Evolutionary conservation across 2,888 invertebrate genomes (phyloP).

Genomic region (Polydrusus pterygomalis): DNA sequence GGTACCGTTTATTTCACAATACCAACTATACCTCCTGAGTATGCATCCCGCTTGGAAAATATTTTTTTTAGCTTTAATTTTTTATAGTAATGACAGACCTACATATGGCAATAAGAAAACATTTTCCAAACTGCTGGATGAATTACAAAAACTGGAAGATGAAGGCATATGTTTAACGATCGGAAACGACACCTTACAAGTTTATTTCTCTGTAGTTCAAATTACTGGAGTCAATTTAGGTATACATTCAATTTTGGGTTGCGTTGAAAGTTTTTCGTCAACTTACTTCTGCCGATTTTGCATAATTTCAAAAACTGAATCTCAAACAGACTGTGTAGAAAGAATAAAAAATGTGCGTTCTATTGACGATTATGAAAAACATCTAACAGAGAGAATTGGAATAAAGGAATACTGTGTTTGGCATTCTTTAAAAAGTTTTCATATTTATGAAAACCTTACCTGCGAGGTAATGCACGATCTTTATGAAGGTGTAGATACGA

Average conservation of each 20-base stretch:
- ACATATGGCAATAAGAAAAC: slow-evolving; percentile 59
- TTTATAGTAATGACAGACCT: slow-evolving; percentile 54
- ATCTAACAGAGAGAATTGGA: slow-evolving; percentile 38
- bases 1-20: slow-evolving; percentile 60
- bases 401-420: slow-evolving; percentile 61
- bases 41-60: slow-evolving; percentile 56
- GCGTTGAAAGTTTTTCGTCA: slow-evolving; percentile 60
- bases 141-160: slow-evolving; percentile 57
- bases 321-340: slow-evolving; percentile 32
- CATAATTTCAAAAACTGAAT: slow-evolving; percentile 34
- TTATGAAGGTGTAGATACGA: slow-evolving; percentile 62
- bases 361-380: slow-evolving; percentile 14
- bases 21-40: slow-evolving; percentile 58
- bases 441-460: slow-evolving; percentile 61
- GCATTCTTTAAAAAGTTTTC: slow-evolving; percentile 60
- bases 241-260: slow-evolving; percentile 60
- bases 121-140: slow-evolving; percentile 58
- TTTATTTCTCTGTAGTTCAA: slow-evolving; percentile 46
- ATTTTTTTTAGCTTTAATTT: slow-evolving; percentile 59
- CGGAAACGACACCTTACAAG: slow-evolving; percentile 56
- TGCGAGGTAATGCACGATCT: slow-evolving; percentile 66
- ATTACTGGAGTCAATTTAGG: slow-evolving; percentile 63
- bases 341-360: slow-evolving; percentile 14
- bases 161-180: background rate
- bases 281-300: slow-evolving; percentile 63